These are phyloP conservation scores for Alexandromys fortis DNA, from an alignment of 2,113 vertebrate species.

Conservation along the genomic window DNA sequence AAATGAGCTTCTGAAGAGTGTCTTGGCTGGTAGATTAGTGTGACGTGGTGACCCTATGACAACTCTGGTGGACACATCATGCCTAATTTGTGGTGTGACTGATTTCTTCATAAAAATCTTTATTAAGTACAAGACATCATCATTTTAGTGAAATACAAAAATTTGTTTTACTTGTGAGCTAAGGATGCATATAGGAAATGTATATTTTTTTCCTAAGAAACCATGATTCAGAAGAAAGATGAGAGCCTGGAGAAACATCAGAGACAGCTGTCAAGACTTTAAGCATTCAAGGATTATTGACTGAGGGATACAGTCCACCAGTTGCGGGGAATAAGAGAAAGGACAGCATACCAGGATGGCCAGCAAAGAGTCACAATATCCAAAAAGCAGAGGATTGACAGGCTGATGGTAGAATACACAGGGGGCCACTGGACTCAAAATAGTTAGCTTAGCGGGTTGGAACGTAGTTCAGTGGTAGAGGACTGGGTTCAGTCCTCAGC, in stretches of 20 bases:
- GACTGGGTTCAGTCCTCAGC: background rate
- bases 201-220: background rate
- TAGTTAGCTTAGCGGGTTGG: background rate
- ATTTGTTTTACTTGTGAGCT: background rate
- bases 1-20: background rate
- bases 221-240: background rate
- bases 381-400: background rate
- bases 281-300: background rate
- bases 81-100: background rate
- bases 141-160: constrained; percentile 16
- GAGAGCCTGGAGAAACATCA: background rate
- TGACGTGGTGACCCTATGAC: background rate
- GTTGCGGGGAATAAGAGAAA: background rate
- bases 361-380: background rate
- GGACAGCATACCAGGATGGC: background rate
- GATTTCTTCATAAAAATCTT: constrained; percentile 12
- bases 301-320: background rate
- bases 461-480: too few relatives aligned
- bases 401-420: too few relatives aligned
- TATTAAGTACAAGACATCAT: background rate
- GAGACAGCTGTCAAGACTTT: background rate
- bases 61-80: background rate
- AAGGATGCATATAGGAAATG: constrained; percentile 1
- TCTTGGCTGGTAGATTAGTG: fast-evolving
- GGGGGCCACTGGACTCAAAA: background rate